Base-by-base conservation (phyloP, 2,113 vertebrate species). In the Varanus salvator region DNA sequence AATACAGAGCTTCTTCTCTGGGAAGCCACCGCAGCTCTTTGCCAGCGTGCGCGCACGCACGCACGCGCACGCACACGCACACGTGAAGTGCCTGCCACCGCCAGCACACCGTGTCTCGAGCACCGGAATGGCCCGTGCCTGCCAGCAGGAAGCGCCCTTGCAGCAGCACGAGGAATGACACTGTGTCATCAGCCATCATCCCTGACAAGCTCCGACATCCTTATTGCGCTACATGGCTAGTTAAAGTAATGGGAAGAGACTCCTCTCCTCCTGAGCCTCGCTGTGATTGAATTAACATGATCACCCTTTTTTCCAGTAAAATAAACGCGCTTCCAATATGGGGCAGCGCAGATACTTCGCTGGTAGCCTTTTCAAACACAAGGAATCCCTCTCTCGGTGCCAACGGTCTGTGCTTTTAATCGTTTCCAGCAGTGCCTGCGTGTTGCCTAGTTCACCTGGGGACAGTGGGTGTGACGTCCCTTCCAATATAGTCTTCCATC, bases 191-290 rank as follows among this genome's bases (percentile, higher is more conserved):
- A 93, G 89, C 84, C 90, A 1, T 95, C 94, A 94, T 82, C 81
- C n/a, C 1, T 91, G 93, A 95, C 77, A 23, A 92, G 90, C 11
- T 68, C 0, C 68, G 93, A 91, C 93, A 91, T 60, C 31, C 21
- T 91, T 81, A 94, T 92, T 83, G 88, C 93, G 89, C 88, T 72
- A 6, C 93, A 54, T 1, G 77, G 90, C 91, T 88, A 25, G 50
- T 91, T 94, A 93, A 71, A 88, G 92, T 93, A 92, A 93, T 89
- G 84, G 3, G 38, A 72, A 64, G 78, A 85, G 93, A 91, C 91
- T 86, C 9, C 25, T 75, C 91, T 86, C 92, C 94, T 93, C 93
- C 88, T 1, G 93, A 90, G 93, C 0, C 88, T 38, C 25, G 1
- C 74, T 0, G 4, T 93, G 93, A 95, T 94, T 81, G 66, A 54